Evolutionary conservation across 2,888 invertebrate species (phyloP), one percentile per base, ranked within the genome.

Genomic region (Cheilosia scutellata): DNA sequence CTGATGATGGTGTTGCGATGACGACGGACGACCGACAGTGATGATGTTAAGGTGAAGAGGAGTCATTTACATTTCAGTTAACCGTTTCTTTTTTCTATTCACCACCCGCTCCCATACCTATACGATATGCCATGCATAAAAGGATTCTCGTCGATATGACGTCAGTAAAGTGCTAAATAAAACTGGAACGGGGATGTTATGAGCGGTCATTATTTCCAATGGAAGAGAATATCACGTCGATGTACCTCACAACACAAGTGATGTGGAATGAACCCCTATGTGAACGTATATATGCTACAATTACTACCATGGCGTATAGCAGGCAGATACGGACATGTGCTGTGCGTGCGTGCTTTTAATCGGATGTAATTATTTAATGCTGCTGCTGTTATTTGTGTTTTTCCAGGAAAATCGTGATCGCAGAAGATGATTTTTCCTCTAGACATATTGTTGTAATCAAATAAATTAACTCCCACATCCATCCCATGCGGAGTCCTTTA

Each of bases 151-250:
- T 42, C 31, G 31, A 5, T 55, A 49, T 76, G 66, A 78, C 78
- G 78, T 78, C 70, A 78, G 63, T 33, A 57, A 63, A 42, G 70
- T 70, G 44, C 55, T 62, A 63, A 78, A 70, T 77, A 62, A 77
- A 62, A 77, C 70, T 44, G 60, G 51, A 77, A 60, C 58, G 51
- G 60, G 31, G 51, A 31, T 13, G 58, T 51, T n/a, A n/a, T 7
- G 42, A n/a, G 40, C 20, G 27, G 37, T 1, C 5, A 13, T 5
- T 9, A 27, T 11, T 16, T 76, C 20, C 27, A 47, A 42, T 53
- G 33, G 60, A 68, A 42, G 66, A n/a, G 60, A 53, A 62, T 70
- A 77, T 33, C 37, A 2, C 47, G 71, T 63, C 78, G 57, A 70
- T 63, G 20, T 13, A 33, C n/a, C n/a, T 53, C 7, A 33, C 55